Evolutionary conservation across 2,888 invertebrate species (phyloP), one percentile per base, ranked within the genome.

Genomic region (Atrina japonica): DNA sequence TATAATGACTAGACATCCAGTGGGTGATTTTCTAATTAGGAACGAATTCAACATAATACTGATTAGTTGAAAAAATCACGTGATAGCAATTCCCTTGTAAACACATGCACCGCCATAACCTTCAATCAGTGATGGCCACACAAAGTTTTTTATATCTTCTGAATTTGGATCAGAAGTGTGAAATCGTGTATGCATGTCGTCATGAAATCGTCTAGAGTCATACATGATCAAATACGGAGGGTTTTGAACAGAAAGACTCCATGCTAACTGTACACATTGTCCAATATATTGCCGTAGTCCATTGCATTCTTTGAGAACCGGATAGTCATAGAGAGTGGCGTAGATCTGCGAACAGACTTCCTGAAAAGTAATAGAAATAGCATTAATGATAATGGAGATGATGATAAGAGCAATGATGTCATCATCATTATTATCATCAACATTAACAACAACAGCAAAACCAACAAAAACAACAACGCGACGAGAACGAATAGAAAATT

Each of bases 321-420:
- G 96, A 91, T 97, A 98, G 92, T 98, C 98, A 87, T 96, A 96
- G 21, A 98, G 93, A 0, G 97, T 97, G 78, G 95, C 94, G 91
- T 96, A 94, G 77, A 98, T 94, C 92, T 96, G 94, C 35, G 91
- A 90, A 74, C 92, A 92, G 1, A 93, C 93, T 83, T 93, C 93
- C 93, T 93, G 88, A 16, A 71, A 71, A 65, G 21, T 16, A 66
- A 67, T 35, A n/a, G n/a, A 66, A 23, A 47, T 56, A 55, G 25
- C 29, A 27, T 30, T n/a, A 59, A 29, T 55, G 6, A 23, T 35
- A 43, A 23, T n/a, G 3, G 11, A n/a, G 11, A 7, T 49, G 25
- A 14, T 23, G 14, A 14, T 43, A 45, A 18, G n/a, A 29, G n/a
- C 11, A n/a, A 18, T 55, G n/a, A n/a, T n/a, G n/a, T n/a, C n/a